Percentiles rank a stretch among this genome's conserved stretches.
These are phyloP conservation scores for Tychaedon coryphoeus DNA, from an alignment of 2,113 vertebrate species.

Conservation along the genomic window DNA sequence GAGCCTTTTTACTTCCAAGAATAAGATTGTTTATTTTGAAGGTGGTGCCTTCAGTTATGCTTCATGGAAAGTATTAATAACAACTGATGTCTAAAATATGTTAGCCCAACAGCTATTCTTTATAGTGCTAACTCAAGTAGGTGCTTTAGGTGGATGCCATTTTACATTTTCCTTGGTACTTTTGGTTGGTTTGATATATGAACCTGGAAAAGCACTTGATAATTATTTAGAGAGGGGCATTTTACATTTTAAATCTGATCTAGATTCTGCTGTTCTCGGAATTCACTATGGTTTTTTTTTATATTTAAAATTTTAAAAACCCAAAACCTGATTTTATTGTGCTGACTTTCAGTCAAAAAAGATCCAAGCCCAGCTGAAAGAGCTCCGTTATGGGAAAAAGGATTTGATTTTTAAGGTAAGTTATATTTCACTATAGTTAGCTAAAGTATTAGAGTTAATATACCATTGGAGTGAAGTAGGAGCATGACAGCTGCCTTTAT, in stretches of 20 bases:
- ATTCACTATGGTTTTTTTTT: not conserved
- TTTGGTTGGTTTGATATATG: not conserved
- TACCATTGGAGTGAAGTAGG: not conserved
- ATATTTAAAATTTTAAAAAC: not conserved
- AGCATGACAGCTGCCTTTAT: not conserved
- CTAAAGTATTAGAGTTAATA: not conserved
- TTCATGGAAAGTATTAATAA: not conserved
- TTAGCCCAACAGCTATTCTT: not conserved
- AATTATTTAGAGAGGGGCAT: rapidly evolving
- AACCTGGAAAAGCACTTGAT: not conserved
- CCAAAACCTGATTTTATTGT: conserved; percentile 67
- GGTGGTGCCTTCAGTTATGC: not conserved
- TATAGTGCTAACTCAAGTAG: not conserved
- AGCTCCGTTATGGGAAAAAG: conserved; percentile 97
- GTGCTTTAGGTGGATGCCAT: not conserved
- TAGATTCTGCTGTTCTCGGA: not conserved
- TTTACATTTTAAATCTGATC: not conserved
- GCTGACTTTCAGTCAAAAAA: conserved; percentile 91
- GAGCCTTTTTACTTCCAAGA: not conserved
- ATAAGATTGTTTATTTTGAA: not conserved
- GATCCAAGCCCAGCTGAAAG: conserved; percentile 98
- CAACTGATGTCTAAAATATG: not conserved
- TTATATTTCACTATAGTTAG: not conserved
- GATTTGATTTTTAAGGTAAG: conserved; percentile 99
- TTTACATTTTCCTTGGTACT: not conserved